Evolutionary conservation across 1,140 invertebrate species (phyloP).

Genomic region (Probaryconus sp.): DNA sequence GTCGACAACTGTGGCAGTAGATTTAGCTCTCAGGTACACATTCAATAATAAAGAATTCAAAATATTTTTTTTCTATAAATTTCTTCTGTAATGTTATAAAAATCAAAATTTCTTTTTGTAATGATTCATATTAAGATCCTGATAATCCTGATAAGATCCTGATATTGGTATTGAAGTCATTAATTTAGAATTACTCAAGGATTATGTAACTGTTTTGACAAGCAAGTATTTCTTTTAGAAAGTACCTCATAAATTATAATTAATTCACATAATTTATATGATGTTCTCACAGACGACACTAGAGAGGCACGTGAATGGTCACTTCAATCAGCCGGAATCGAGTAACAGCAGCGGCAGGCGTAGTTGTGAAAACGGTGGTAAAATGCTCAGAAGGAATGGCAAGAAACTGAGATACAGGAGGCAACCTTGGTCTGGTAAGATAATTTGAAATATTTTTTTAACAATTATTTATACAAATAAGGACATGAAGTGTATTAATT

Average conservation of each 20-base stretch:
- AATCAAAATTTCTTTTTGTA: no score
- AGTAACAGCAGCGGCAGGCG: conserved; percentile 82
- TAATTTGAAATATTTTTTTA: not conserved
- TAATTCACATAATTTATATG: conserved; percentile 35
- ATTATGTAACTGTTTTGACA: conserved; percentile 31
- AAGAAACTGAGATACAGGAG: conserved; percentile 89
- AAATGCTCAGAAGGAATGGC: conserved; percentile 89
- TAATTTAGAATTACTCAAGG: no score
- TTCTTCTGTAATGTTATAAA: no score
- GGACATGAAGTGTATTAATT: not conserved
- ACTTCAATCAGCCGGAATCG: conserved; percentile 86
- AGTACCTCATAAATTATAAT: conserved; percentile 13
- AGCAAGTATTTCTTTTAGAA: conserved; percentile 50
- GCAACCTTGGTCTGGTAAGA: conserved; percentile 86
- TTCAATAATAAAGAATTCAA: conserved; percentile 1
- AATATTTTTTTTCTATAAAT: no score
- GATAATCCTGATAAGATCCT: no score
- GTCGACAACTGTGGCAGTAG: conserved; percentile 94
- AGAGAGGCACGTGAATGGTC: conserved; percentile 95
- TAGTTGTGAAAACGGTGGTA: conserved; percentile 83
- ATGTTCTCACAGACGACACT: conserved; percentile 84
- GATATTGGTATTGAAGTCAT: no score
- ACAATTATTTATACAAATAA: conserved; percentile 15
- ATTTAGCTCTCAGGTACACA: conserved; percentile 91
- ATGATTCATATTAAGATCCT: no score